Percentiles rank a stretch among this genome's conserved stretches.
phyloP scores from a whole-genome alignment of 2,113 vertebrate species.

The Catharus minimus region DNA sequence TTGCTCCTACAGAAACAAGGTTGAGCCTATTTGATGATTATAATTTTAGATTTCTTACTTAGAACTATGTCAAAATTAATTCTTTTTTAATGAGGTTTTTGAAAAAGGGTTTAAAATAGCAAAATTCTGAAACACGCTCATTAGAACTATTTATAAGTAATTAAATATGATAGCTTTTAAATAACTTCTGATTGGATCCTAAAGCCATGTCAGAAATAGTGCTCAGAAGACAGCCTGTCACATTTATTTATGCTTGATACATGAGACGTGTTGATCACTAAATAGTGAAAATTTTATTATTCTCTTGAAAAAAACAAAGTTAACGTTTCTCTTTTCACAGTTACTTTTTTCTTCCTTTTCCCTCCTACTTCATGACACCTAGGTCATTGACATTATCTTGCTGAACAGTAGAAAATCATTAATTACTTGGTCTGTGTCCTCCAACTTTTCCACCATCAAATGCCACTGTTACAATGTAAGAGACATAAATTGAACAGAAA shows the following conservation, averaged over 20 bases:
- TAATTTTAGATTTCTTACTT: neutral
- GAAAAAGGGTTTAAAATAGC: constrained; percentile 15
- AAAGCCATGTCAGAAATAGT: constrained; percentile 22
- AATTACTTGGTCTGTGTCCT: neutral
- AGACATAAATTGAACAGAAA: neutral
- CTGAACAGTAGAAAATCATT: neutral
- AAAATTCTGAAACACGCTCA: neutral
- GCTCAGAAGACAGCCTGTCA: constrained; percentile 6
- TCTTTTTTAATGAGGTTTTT: neutral
- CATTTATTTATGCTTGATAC: neutral
- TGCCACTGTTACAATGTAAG: neutral
- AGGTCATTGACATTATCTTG: neutral
- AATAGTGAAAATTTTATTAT: neutral
- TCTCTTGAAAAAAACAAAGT: neutral
- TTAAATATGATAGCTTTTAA: constrained; percentile 39
- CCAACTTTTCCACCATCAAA: neutral
- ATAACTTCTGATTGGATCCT: constrained; percentile 17
- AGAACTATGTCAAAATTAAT: constrained; percentile 11
- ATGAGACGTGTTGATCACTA: neutral
- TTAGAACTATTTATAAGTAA: constrained; percentile 32
- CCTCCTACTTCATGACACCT: neutral
- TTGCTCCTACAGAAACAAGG: neutral
- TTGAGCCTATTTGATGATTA: neutral
- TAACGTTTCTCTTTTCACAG: neutral
- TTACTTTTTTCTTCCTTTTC: neutral